These are phyloP conservation scores for Himantopus leucocephalus DNA, from an alignment of 2,113 vertebrate genomes.

Conservation along the genomic window DNA sequence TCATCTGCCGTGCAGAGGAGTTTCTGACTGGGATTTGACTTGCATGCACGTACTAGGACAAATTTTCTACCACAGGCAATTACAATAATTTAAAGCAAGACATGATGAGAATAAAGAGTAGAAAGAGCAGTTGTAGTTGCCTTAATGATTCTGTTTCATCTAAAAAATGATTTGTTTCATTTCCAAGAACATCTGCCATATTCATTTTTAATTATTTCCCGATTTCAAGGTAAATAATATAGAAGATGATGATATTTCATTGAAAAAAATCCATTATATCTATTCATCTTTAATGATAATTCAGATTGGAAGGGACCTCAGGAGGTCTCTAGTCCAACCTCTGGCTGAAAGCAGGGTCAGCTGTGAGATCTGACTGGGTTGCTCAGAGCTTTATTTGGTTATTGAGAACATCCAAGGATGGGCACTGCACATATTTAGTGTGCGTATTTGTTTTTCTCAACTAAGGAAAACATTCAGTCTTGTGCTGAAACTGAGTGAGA, in stretches of 20 bases:
- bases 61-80: conserved; percentile 40
- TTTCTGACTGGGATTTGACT: conserved; percentile 16
- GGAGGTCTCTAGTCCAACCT: neutral
- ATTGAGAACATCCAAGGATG: neutral
- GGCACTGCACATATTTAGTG: neutral
- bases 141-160: neutral
- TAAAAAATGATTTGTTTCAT: neutral
- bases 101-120: conserved; percentile 29
- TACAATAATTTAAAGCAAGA: conserved; percentile 33
- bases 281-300: neutral
- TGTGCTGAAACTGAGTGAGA: neutral
- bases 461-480: neutral
- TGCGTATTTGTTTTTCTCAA: neutral
- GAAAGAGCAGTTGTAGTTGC: neutral
- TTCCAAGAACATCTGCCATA: neutral
- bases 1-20: neutral
- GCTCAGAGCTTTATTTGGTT: neutral
- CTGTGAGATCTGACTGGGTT: neutral
- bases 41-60: neutral
- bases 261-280: neutral
- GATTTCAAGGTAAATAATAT: neutral
- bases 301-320: neutral
- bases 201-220: neutral
- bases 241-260: neutral
- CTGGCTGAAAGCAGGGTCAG: neutral